Evolutionary conservation across 92 coral and sea anemone genomes (phyloP).

Genomic region (Virgularia gustaviana): DNA sequence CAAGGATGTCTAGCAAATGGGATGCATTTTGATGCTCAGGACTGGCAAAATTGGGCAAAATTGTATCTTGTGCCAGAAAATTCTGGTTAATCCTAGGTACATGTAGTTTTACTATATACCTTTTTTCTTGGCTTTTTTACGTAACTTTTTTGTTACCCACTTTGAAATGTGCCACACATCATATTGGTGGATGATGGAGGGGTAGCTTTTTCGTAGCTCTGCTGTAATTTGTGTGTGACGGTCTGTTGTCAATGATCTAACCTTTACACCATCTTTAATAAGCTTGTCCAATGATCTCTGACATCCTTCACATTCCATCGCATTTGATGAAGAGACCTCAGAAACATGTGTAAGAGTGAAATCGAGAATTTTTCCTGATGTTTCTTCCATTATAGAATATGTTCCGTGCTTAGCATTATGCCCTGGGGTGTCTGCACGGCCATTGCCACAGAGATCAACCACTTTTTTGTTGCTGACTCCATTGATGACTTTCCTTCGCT

Average conservation of each 20-base stretch:
- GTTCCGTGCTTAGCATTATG: neutral
- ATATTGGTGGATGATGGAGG: conserved; percentile 12
- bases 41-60: too few species aligned
- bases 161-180: conserved; percentile 16
- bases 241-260: conserved; percentile 5
- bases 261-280: neutral
- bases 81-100: neutral
- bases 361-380: neutral
- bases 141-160: conserved; percentile 15
- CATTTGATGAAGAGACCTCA: conserved; percentile 46
- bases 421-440: neutral
- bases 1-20: too few species aligned
- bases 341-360: neutral
- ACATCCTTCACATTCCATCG: conserved; percentile 56
- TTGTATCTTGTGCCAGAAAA: neutral
- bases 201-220: neutral
- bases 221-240: conserved; percentile 9
- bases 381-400: neutral
- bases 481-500: conserved; percentile 13
- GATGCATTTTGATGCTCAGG: too few species aligned
- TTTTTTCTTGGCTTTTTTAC: conserved; percentile 50
- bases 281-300: neutral
- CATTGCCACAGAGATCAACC: too few species aligned
- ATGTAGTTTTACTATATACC: neutral
- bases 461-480: neutral